Percentiles rank a stretch among this genome's conserved stretches.
These are phyloP conservation scores for Microhierax caerulescens DNA, from an alignment of 2,797 vertebrate genomes.

Conservation along the genomic window DNA sequence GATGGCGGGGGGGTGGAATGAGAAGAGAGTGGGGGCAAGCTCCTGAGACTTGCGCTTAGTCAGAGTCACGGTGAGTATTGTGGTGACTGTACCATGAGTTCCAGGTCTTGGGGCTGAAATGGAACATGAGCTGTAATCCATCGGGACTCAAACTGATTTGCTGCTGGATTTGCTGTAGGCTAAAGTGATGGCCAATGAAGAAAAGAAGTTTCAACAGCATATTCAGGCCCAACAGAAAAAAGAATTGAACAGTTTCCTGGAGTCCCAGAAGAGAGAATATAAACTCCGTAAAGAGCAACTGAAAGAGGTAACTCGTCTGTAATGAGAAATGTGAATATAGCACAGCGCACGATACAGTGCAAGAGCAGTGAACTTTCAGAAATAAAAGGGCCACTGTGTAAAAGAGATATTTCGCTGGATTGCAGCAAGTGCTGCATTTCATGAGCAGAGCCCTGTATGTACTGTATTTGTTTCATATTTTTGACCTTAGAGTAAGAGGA, in stretches of 20 bases:
- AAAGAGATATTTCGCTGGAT: not conserved
- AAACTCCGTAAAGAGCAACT: constrained; percentile 98
- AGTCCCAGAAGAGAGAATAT: constrained; percentile 97
- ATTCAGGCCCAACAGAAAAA: constrained; percentile 99
- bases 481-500: not conserved
- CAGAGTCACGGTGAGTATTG: not conserved
- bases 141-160: not conserved
- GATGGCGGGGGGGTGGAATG: not conserved
- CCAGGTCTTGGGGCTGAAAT: not conserved
- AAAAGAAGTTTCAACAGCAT: constrained; percentile 98
- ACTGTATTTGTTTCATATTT: not conserved
- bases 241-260: constrained; percentile 93
- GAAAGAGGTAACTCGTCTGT: constrained; percentile 85
- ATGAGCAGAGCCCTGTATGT: not conserved
- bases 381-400: not conserved
- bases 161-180: constrained; percentile 75
- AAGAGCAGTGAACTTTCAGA: rapidly evolving
- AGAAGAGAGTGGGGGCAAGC: not conserved
- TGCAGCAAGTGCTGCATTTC: not conserved
- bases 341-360: rapidly evolving
- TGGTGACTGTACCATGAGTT: not conserved
- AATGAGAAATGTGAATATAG: not conserved
- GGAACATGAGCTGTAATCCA: not conserved
- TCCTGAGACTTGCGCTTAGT: not conserved
- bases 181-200: constrained; percentile 94